Base-by-base conservation (phyloP, 2,113 vertebrate species). In the Callocephalon fimbriatum region DNA sequence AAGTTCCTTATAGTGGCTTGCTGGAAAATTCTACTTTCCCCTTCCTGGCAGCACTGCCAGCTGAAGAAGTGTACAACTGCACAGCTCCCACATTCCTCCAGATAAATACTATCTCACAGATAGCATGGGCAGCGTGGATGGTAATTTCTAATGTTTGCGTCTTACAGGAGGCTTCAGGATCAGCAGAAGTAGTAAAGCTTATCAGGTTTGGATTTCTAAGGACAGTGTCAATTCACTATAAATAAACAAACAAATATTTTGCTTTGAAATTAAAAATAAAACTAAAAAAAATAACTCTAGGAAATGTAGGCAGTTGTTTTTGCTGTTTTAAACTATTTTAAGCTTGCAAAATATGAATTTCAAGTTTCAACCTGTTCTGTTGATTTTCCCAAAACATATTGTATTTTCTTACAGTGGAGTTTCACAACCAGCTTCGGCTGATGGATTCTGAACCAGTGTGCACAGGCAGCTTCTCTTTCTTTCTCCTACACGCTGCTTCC, bases 401-500 rank as follows among this genome's bases (percentile, higher is more conserved):
- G 18, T 7, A 14, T 40, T 93, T 87, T 6, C 59, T 70, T 54
- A 9, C 8, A 35, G 11, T 9, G 31, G n/a, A 58, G 12, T 58
- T 74, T 81, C 50, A 38, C 19, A 77, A 32, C 11, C 40, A 42
- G 12, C n/a, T 79, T 68, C 53, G 42, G 22, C 25, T 76, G 35
- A 45, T 19, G 32, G 38, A 50, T 86, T 61, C 45, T 56, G n/a
- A 40, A 10, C 15, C 32, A 12, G 18, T 38, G 26, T 25, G 11
- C 16, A 11, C 1, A 5, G 12, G 12, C 37, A 35, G 35, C 35
- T 80, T 61, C 29, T 65, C 26, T 50, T 56, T 61, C 17, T 35
- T 44, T 6, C 26, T 13, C 5, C 3, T 0, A 0, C 8, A 10
- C 37, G 15, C 17, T 3, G 1, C 10, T 75, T 14, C 23, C 27